Base-by-base conservation (phyloP, 2,113 vertebrate genomes). In the Tupaia tana region DNA sequence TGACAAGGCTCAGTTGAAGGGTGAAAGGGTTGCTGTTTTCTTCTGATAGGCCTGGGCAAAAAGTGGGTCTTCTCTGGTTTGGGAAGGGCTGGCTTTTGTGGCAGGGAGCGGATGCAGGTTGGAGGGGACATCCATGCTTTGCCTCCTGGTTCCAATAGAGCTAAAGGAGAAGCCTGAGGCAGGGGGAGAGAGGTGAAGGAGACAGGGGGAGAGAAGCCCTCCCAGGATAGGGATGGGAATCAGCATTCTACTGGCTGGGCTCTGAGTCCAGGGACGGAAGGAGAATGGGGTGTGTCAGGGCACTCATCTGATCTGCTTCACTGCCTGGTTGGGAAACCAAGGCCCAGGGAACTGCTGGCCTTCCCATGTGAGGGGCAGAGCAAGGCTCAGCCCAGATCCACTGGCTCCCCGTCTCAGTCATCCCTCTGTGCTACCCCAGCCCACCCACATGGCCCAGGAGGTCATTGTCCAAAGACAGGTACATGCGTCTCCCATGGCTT, bases 401-500 rank as follows among this genome's bases (percentile, higher is more conserved):
- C n/a, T 3, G 54, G 86, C 73, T 64, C 34, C 22, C 0, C 0
- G 10, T 4, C 8, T 25, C 10, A 1, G 14, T 34, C 58, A 56
- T 29, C 18, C 9, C 67, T 24, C 25, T 64, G 64, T 27, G 20
- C 52, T 34, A 27, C 24, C 27, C 24, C 61, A 11, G n/a, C 75
- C 9, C 34, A 27, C 9, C 1, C 59, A 24, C 5, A 0, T 0
- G 6, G 4, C 54, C 20, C 16, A 6, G 15, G 52, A 43, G 58
- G 14, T 14, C 25, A 0, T 0, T 3, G n/a, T 29, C 85, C 64
- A 2, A 0, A 1, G 4, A 24, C 70, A 87, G 89, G 24, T 22
- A 0, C 0, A 0, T 2, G 52, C 24, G 2, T 10, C 74, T 59
- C 64, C 56, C 59, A 0, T 0, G 2, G 61, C 66, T 54, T 29